These are phyloP conservation scores for Temnothorax curvispinosus DNA, from an alignment of 1,140 invertebrate genomes.

Conservation along the genomic window DNA sequence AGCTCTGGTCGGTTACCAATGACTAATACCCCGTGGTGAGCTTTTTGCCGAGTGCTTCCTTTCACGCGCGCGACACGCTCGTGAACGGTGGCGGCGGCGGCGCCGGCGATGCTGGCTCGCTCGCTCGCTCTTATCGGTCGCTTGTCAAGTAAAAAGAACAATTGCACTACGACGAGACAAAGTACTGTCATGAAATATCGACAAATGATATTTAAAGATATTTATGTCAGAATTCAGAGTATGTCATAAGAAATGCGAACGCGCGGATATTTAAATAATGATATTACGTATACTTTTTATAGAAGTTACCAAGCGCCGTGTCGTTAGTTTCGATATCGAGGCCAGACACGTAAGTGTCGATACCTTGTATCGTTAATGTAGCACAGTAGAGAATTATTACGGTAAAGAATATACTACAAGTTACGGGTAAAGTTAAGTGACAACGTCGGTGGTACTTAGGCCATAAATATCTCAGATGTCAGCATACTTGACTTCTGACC, in stretches of 20 bases:
- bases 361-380: background rate
- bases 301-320: background rate
- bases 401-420: background rate
- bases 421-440: constrained; percentile 17
- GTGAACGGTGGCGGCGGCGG: constrained; percentile 32
- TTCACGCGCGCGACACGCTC: constrained; percentile 64
- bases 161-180: constrained; percentile 34
- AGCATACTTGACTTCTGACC: background rate
- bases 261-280: background rate
- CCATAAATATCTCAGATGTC: constrained; percentile 32
- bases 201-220: constrained; percentile 5
- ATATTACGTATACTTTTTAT: background rate
- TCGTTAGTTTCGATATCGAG: constrained; percentile 30
- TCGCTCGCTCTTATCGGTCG: constrained; percentile 61
- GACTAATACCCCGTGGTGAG: constrained; percentile 73
- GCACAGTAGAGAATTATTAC: background rate
- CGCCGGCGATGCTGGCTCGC: constrained; percentile 14
- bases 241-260: background rate
- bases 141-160: constrained; percentile 35
- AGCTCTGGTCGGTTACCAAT: constrained; percentile 71
- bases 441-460: background rate
- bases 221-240: background rate
- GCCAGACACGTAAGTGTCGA: background rate
- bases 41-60: constrained; percentile 71
- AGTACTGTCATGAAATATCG: constrained; percentile 48